A percentile compares a stretch with the other conserved stretches of the same genome.
Conservation (phyloP, 2,888 invertebrate species). For the Spatulosminthurus flaviceps region DNA sequence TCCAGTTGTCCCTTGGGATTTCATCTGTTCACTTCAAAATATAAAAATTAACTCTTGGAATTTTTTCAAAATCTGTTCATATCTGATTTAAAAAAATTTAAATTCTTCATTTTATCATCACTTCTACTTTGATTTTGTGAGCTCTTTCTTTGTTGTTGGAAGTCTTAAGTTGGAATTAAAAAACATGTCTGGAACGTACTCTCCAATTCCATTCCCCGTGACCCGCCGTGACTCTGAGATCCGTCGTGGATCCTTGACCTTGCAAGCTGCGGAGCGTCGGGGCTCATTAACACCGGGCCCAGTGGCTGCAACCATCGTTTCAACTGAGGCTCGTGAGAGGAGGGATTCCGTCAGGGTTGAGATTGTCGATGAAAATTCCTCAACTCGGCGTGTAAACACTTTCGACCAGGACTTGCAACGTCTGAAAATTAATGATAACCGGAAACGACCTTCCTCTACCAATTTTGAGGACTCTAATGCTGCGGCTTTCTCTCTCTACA, state of each 20-base stretch:
- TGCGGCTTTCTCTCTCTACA: conserved; percentile 51
- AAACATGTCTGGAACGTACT: conserved; percentile 28
- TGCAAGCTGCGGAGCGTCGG: conserved; percentile 31
- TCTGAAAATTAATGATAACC: conserved; percentile 50
- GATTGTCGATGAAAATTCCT: conserved; percentile 38
- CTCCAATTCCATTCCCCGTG: conserved; percentile 34
- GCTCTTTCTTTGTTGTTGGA: not conserved
- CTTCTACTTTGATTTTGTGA: too few relatives aligned
- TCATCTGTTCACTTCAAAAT: too few relatives aligned
- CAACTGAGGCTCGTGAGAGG: conserved; percentile 18
- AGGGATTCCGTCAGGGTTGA: conserved; percentile 33
- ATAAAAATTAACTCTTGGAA: too few relatives aligned
- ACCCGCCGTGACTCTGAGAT: conserved; percentile 37
- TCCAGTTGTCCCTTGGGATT: too few relatives aligned
- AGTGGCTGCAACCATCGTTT: not conserved
- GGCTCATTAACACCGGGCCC: conserved; percentile 23
- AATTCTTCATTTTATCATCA: too few relatives aligned
- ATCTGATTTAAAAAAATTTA: too few relatives aligned
- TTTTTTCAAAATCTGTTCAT: too few relatives aligned
- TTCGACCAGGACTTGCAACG: conserved; percentile 57
- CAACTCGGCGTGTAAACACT: conserved; percentile 50
- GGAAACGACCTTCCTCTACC: conserved; percentile 51
- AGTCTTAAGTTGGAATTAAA: too few relatives aligned
- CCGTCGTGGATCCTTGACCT: conserved; percentile 31
- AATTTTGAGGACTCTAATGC: conserved; percentile 55